These are phyloP conservation scores for Caerostris extrusa DNA, from an alignment of 1,140 invertebrate genomes.

Conservation along the genomic window DNA sequence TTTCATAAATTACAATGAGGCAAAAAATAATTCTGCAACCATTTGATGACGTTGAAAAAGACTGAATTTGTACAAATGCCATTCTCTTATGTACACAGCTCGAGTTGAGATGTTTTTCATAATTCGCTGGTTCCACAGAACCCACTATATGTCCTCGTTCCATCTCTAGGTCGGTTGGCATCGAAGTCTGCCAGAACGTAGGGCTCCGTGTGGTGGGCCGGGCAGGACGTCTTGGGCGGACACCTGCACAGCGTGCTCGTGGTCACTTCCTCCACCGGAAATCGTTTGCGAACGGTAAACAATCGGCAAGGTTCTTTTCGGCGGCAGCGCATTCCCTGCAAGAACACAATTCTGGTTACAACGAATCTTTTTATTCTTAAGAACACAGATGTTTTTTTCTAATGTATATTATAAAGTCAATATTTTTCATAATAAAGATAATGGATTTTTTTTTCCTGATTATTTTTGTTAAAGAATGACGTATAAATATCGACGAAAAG, in stretches of 20 bases:
- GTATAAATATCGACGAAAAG: too few species aligned
- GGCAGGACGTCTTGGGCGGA: constrained; percentile 89
- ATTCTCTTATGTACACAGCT: neutral
- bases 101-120: neutral
- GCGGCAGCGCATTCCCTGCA: constrained; percentile 90
- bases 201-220: constrained; percentile 90
- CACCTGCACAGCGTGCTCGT: constrained; percentile 93
- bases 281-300: constrained; percentile 91
- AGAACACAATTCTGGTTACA: constrained; percentile 74
- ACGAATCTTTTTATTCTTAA: too few species aligned
- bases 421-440: too few species aligned
- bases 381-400: too few species aligned
- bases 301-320: constrained; percentile 92
- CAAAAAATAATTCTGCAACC: constrained; percentile 14
- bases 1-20: too few species aligned
- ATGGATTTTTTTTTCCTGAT: too few species aligned
- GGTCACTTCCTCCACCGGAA: constrained; percentile 92
- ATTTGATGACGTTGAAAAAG: neutral
- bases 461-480: too few species aligned
- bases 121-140: constrained; percentile 39
- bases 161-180: constrained; percentile 29
- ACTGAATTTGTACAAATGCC: constrained; percentile 36
- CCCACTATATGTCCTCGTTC: constrained; percentile 70
- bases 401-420: too few species aligned
- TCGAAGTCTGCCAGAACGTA: constrained; percentile 84